These are phyloP conservation scores for Patella vulgata DNA, from an alignment of 1,140 invertebrate genomes.

Conservation along the genomic window DNA sequence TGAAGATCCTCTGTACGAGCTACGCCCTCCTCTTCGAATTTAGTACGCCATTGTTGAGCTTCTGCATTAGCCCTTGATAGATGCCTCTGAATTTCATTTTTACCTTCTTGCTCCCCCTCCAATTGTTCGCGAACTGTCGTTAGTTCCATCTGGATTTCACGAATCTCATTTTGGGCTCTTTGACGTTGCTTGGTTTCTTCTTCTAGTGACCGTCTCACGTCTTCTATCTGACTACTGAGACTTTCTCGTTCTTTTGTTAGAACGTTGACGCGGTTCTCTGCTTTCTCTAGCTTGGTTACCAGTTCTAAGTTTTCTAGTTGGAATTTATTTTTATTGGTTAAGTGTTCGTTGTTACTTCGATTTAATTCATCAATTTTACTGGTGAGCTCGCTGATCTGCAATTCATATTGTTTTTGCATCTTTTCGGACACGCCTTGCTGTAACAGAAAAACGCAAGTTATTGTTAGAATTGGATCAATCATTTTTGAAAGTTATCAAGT, in stretches of 20 bases:
- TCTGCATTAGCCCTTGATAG: conserved; percentile 7
- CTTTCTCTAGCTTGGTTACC: conserved; percentile 88
- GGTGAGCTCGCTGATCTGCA: conserved; percentile 92
- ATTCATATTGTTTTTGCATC: conserved; percentile 92
- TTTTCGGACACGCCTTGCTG: conserved; percentile 91
- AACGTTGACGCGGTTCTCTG: conserved; percentile 95
- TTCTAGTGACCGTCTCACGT: conserved; percentile 94
- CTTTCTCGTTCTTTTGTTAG: conserved; percentile 96
- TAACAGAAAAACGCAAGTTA: neutral
- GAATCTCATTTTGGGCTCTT: conserved; percentile 81
- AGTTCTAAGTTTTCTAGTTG: conserved; percentile 95
- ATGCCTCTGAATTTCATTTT: conserved; percentile 94
- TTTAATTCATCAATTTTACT: conserved; percentile 81
- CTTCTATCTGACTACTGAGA: conserved; percentile 90
- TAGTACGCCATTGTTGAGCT: conserved; percentile 92
- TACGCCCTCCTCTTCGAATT: conserved; percentile 63
- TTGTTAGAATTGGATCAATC: conserved; percentile 73
- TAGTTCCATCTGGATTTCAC: conserved; percentile 91
- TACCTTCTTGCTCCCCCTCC: conserved; percentile 96
- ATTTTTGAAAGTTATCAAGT: conserved; percentile 96
- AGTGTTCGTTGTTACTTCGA: conserved; percentile 39
- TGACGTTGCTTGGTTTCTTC: conserved; percentile 82
- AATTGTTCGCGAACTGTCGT: conserved; percentile 74
- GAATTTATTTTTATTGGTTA: conserved; percentile 39
- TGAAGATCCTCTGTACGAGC: conserved; percentile 95